Evolutionary conservation across 1,140 invertebrate genomes (phyloP).

Genomic region (Colletes gigas): DNA sequence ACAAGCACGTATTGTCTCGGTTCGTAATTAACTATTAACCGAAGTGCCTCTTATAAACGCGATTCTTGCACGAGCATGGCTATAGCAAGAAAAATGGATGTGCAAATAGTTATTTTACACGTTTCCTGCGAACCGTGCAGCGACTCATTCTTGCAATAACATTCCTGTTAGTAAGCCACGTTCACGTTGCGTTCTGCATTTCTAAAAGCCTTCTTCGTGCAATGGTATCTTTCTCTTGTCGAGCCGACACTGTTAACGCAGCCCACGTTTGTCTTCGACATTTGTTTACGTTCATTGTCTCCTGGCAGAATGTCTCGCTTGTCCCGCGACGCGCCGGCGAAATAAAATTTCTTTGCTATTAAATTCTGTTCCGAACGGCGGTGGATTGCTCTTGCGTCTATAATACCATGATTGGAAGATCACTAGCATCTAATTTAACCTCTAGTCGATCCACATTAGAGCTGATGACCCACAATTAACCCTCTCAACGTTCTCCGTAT

Average conservation of each 20-base stretch:
- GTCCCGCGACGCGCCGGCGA: background rate
- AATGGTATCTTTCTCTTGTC: background rate
- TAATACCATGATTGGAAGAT: too few species aligned
- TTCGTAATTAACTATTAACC: background rate
- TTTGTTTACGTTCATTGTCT: conserved; percentile 30
- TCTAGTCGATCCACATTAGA: too few species aligned
- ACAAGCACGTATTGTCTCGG: too few species aligned
- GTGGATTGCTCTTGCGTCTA: too few species aligned
- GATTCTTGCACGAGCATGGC: background rate
- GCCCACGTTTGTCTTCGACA: conserved; percentile 30
- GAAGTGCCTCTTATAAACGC: background rate
- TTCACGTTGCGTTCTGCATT: background rate
- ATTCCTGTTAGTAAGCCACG: conserved; percentile 27
- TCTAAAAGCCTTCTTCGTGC: background rate
- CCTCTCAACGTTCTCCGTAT: too few species aligned
- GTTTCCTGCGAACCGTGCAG: conserved; percentile 30
- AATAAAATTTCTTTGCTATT: conserved; percentile 40
- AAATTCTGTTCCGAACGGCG: conserved; percentile 18
- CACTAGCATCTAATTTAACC: too few species aligned
- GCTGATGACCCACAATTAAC: too few species aligned
- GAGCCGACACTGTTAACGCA: conserved; percentile 31
- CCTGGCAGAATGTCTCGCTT: conserved; percentile 4
- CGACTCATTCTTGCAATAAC: conserved; percentile 55
- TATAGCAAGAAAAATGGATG: background rate
- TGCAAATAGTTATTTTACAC: conserved; percentile 6